Percentiles rank a stretch among this genome's conserved stretches.
Conservation (phyloP, 2,797 vertebrate species). For the Enteromius mattozi region DNA sequence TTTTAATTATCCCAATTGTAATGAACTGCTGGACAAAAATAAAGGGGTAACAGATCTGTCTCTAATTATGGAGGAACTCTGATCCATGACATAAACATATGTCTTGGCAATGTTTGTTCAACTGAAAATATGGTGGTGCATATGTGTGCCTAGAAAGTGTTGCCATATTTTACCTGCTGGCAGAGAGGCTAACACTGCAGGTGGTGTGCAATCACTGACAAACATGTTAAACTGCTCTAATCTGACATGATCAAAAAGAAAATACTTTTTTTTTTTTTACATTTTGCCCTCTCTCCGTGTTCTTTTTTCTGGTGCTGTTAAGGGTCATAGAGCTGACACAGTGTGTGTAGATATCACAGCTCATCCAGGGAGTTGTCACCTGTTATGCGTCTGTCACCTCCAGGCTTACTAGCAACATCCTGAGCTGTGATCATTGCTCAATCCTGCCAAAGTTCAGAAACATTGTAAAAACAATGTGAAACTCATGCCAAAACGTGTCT, state of each 20-base stretch:
- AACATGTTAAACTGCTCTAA: slow-evolving; percentile 55
- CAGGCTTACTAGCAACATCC: slow-evolving; percentile 59
- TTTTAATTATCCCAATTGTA: background rate
- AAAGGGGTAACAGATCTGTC: background rate
- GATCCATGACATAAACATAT: slow-evolving; percentile 23
- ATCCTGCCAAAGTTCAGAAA: slow-evolving; percentile 54
- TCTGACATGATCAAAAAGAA: slow-evolving; percentile 49
- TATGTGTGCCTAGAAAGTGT: slow-evolving; percentile 35
- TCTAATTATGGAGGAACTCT: background rate
- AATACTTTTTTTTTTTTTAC: slow-evolving; percentile 29
- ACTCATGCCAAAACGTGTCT: slow-evolving; percentile 10
- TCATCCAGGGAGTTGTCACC: slow-evolving; percentile 73
- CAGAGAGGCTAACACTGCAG: slow-evolving; percentile 16
- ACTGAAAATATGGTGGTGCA: slow-evolving; percentile 22
- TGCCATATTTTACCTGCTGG: slow-evolving; percentile 39
- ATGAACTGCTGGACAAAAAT: background rate
- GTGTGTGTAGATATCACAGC: slow-evolving; percentile 66
- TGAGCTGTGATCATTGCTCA: slow-evolving; percentile 58
- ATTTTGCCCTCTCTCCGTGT: slow-evolving; percentile 39
- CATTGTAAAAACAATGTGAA: slow-evolving; percentile 26
- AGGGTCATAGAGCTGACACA: slow-evolving; percentile 65
- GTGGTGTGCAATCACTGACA: slow-evolving; percentile 47
- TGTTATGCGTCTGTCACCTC: slow-evolving; percentile 63
- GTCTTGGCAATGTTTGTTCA: background rate
- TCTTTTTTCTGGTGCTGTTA: slow-evolving; percentile 35